phyloP scores from a whole-genome alignment of 2,113 vertebrate genomes.

The Mus spicilegus region DNA sequence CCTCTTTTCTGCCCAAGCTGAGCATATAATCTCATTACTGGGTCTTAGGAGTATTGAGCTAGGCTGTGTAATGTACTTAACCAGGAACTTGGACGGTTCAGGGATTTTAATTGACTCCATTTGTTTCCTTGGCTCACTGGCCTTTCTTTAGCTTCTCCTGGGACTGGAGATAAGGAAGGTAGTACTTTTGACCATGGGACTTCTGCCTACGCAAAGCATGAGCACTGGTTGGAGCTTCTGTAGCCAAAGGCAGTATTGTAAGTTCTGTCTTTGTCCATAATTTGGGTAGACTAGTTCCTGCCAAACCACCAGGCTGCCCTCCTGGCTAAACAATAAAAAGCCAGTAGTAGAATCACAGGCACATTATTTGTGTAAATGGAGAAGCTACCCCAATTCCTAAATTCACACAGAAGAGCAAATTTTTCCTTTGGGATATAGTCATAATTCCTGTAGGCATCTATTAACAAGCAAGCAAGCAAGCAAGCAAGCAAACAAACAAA shows the following conservation, averaged over 20 bases:
- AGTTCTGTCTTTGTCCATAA: conserved; percentile 53
- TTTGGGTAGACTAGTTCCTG: conserved; percentile 44
- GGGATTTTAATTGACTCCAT: conserved; percentile 63
- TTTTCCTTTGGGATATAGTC: conserved; percentile 57
- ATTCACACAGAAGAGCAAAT: conserved; percentile 31
- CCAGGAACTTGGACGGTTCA: conserved; percentile 52
- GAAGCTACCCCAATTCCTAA: conserved; percentile 23
- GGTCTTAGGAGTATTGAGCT: conserved; percentile 37
- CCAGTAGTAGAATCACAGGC: conserved; percentile 27
- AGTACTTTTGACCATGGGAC: conserved; percentile 15
- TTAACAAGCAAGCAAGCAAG: neutral
- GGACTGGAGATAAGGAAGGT: conserved; percentile 52
- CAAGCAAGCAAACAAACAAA: neutral
- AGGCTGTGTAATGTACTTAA: conserved; percentile 70
- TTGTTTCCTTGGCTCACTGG: conserved; percentile 63
- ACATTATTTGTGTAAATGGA: conserved; percentile 65
- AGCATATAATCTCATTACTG: conserved; percentile 64
- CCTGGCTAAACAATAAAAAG: conserved; percentile 43
- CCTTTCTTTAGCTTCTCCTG: conserved; percentile 39
- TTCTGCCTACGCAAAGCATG: conserved; percentile 38
- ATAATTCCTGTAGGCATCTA: conserved; percentile 28
- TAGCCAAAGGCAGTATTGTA: conserved; percentile 57
- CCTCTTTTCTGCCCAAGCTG: conserved; percentile 15
- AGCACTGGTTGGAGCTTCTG: conserved; percentile 47
- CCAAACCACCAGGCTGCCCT: conserved; percentile 51